A percentile compares a stretch with the other conserved stretches of the same genome.
These are phyloP conservation scores for Pangasianodon hypophthalmus DNA, from an alignment of 2,113 vertebrate genomes.

Conservation along the genomic window DNA sequence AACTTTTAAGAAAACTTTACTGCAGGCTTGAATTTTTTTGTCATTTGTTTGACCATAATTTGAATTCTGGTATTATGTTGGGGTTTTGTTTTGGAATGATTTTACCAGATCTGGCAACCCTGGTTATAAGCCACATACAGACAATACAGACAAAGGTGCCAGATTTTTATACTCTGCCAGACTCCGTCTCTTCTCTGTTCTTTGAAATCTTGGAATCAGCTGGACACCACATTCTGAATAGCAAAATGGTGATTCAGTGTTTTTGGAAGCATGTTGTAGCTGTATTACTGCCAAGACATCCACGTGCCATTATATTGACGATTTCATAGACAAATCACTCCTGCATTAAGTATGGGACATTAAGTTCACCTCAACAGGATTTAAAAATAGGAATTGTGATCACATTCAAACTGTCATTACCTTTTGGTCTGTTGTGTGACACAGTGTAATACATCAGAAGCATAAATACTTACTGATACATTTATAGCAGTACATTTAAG, in stretches of 20 bases:
- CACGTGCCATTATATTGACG: neutral
- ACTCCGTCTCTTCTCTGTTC: neutral
- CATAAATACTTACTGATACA: neutral
- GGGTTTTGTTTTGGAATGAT: neutral
- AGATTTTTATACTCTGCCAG: neutral
- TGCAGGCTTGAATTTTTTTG: too few species aligned
- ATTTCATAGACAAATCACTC: neutral
- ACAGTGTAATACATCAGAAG: neutral
- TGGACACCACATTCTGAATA: neutral
- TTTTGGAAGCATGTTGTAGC: neutral
- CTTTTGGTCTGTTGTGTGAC: neutral
- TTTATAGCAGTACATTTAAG: slow-evolving; percentile 9
- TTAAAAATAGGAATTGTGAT: slow-evolving; percentile 6
- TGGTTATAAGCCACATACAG: neutral
- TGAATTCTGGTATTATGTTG: neutral
- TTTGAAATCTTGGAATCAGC: neutral
- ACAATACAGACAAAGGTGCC: neutral
- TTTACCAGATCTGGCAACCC: neutral
- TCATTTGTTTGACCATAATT: too few species aligned
- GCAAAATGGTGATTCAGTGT: neutral
- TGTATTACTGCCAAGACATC: neutral
- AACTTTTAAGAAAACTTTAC: too few species aligned
- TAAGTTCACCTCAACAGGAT: neutral
- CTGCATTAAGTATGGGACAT: neutral
- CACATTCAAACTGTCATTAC: neutral